Percentiles rank a stretch among this genome's conserved stretches.
Conservation (phyloP, 2,113 vertebrate species). For the Thalassarche chlororhynchos region DNA sequence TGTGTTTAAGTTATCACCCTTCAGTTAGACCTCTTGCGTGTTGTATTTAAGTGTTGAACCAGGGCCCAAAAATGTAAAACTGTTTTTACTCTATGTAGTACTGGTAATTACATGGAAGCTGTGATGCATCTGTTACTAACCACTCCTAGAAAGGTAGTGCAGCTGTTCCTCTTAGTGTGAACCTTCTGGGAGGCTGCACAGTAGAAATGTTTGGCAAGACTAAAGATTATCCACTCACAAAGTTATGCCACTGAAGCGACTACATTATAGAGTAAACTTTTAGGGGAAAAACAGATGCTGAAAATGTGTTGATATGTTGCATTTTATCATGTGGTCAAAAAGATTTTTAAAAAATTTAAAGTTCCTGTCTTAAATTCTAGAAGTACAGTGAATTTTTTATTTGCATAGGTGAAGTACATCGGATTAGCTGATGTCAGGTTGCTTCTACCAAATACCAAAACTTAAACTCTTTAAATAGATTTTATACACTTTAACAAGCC, state of each 20-base stretch:
- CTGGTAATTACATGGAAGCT: neutral
- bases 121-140: neutral
- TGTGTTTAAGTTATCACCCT: neutral
- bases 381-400: neutral
- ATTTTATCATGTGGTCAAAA: neutral
- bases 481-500: slow-evolving; percentile 11
- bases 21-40: neutral
- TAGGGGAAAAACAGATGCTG: neutral
- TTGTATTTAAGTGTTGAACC: neutral
- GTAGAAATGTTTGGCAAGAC: neutral
- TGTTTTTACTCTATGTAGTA: neutral
- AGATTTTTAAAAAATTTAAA: neutral
- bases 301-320: neutral
- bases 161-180: neutral
- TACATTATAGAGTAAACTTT: neutral
- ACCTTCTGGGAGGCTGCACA: neutral
- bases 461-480: neutral
- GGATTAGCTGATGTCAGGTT: neutral
- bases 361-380: neutral
- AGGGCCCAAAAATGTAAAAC: neutral
- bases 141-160: neutral
- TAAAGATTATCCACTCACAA: neutral
- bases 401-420: neutral
- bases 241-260: neutral
- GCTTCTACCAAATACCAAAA: neutral